A percentile compares a stretch with the other conserved stretches of the same genome.
Conservation (phyloP, 2,113 vertebrate genomes). For the Rhinoderma darwinii region DNA sequence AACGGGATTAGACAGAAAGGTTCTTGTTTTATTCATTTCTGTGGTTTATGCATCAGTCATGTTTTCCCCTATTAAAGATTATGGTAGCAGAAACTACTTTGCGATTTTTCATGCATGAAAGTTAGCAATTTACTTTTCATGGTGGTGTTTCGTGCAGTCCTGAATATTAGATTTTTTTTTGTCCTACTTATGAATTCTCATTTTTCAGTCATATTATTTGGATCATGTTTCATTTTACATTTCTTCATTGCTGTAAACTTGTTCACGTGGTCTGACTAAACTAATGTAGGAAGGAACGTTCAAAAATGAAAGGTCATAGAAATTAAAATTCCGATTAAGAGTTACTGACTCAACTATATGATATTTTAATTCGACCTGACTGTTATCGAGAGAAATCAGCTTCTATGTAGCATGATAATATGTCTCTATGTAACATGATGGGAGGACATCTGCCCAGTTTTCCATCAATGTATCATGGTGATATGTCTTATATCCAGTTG, state of each 20-base stretch:
- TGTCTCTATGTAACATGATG: not conserved
- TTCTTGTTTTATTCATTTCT: constrained; percentile 53
- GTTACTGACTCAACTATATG: not conserved
- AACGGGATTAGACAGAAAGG: not conserved
- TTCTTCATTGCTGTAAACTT: constrained; percentile 48
- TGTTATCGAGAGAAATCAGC: not conserved
- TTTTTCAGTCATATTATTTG: constrained; percentile 41
- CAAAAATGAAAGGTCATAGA: constrained; percentile 47
- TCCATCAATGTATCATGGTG: not conserved
- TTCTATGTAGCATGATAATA: not conserved
- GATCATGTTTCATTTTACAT: constrained; percentile 53
- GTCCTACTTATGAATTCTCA: constrained; percentile 23
- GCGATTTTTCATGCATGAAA: constrained; percentile 42
- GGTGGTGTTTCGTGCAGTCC: constrained; percentile 12
- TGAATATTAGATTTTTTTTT: constrained; percentile 44
- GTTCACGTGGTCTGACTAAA: constrained; percentile 42
- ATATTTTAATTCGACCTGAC: not conserved
- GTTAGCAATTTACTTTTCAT: constrained; percentile 53
- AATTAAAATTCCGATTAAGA: constrained; percentile 35
- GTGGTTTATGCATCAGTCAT: constrained; percentile 41
- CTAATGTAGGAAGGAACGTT: constrained; percentile 44
- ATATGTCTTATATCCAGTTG: not conserved
- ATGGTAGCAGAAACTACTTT: constrained; percentile 44
- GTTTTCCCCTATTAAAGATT: constrained; percentile 55
- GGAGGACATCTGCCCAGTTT: not conserved